These are phyloP conservation scores for Henicopernis longicauda DNA, from an alignment of 2,113 vertebrate species.

Conservation along the genomic window DNA sequence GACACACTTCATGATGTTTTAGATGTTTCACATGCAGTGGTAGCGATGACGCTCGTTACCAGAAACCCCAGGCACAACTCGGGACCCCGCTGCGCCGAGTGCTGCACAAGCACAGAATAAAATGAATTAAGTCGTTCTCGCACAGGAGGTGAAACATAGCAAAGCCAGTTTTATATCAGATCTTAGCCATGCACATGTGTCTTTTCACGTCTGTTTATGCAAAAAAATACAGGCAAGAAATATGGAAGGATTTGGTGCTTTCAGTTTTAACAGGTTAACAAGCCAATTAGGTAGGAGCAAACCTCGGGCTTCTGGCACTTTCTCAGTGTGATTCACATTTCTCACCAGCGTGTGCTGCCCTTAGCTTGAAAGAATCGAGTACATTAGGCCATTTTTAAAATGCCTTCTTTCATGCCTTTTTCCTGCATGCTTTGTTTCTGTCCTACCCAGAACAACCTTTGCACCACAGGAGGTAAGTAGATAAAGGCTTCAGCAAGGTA, in stretches of 20 bases:
- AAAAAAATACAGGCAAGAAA: background rate
- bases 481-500: constrained; percentile 9
- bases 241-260: background rate
- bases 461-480: constrained; percentile 33
- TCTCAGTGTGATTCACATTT: background rate
- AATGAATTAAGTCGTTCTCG: background rate
- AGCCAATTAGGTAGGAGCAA: constrained; percentile 5
- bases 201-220: background rate
- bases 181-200: background rate
- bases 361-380: background rate
- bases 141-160: background rate
- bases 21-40: background rate
- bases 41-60: background rate
- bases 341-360: background rate
- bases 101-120: background rate
- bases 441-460: background rate
- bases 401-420: background rate
- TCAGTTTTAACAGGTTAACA: background rate
- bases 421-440: background rate
- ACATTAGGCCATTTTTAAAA: background rate
- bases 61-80: background rate
- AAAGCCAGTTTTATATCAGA: background rate
- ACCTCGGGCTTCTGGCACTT: background rate
- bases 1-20: background rate
- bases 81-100: fast-evolving